Evolutionary conservation across 2,888 invertebrate species (phyloP), one percentile per base, ranked within the genome.

Genomic region (Athalia rosae): DNA sequence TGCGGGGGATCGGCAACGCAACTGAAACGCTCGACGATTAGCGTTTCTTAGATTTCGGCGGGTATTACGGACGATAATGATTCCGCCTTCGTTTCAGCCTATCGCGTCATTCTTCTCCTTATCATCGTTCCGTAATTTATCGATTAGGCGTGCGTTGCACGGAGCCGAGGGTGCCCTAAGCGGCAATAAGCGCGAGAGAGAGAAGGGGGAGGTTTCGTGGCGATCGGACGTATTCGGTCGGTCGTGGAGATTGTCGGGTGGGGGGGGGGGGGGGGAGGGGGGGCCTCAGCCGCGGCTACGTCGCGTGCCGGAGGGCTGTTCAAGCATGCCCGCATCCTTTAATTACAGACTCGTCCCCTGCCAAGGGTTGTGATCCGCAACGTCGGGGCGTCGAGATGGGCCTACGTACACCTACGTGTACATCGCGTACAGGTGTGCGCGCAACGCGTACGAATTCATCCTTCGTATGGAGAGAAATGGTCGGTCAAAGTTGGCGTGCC

Each of bases 231-330:
- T 28, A 28, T 7, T 9, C 43, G 61, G 48, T 41, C 47, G 45
- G 13, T 15, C 48, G 9, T 28, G 43, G 50, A 15, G 74, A 74
- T 74, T 62, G 74, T 48, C 61, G 41, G 61, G 74, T 28, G 45
- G 58, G 45, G n/a, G n/a, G n/a, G n/a, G n/a, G n/a, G n/a, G n/a
- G n/a, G n/a, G n/a, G n/a, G n/a, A n/a, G n/a, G n/a, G n/a, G n/a
- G n/a, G n/a, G n/a, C n/a, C n/a, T 45, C 9, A 71, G 58, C 71
- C 56, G 43, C 43, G 58, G 28, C 28, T 7, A n/a, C 15, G 74
- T n/a, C 74, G 74, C 74, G 74, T 74, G 74, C 74, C 74, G 50
- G n/a, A 48, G 74, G 61, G 74, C 74, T 74, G 74, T 74, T 74
- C 74, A 50, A 62, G 62, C 74, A 61, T 74, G 61, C 74, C 74